Base-by-base conservation (phyloP, 1,140 invertebrate genomes). In the Penaeus japonicus region DNA sequence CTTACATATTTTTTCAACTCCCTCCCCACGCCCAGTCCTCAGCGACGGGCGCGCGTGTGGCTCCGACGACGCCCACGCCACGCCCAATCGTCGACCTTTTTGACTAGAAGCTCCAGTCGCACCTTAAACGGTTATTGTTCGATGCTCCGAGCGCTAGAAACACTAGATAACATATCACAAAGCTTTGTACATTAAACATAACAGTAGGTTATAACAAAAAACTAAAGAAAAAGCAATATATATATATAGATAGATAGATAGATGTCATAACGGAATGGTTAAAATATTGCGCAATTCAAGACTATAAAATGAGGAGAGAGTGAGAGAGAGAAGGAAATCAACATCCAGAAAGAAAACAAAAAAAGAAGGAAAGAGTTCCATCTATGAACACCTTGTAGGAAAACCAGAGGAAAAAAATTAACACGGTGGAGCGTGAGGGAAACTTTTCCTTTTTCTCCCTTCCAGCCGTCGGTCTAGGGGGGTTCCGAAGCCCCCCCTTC, bases 141-240 rank as follows among this genome's bases (percentile, higher is more conserved):
- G 53, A 53, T 57, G 54, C 53, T 75, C 54, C 82, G 32, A 35
- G 73, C 84, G 18, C 84, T 85, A 85, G 54, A 85, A 77, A 79
- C 73, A 85, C 84, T 77, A 85, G 75, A 59, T 85, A 85, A 85
- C 84, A 78, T 85, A 85, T 85, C 84, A 85, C 84, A 85, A 85
- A 85, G 84, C 84, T 85, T 85, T 85, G 84, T 85, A 85, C 84
- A 85, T 79, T 57, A 12, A 57, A 73, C 73, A 85, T 55, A 85
- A 85, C 70, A 27, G 27, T 73, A 18, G 70, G 47, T 32, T 55
- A n/a, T 39, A 65, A 55, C 20, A 85, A 39, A 3, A 75, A 75
- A 32, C 30, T 78, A 30, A 70, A 70, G 32, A 78, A 59, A 47
- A 47, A 47, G 47, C 47, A 47, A 47, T 47, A 47, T 47, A 0